Conservation (phyloP, 2,797 vertebrate genomes). For the Sciaenops ocellatus region DNA sequence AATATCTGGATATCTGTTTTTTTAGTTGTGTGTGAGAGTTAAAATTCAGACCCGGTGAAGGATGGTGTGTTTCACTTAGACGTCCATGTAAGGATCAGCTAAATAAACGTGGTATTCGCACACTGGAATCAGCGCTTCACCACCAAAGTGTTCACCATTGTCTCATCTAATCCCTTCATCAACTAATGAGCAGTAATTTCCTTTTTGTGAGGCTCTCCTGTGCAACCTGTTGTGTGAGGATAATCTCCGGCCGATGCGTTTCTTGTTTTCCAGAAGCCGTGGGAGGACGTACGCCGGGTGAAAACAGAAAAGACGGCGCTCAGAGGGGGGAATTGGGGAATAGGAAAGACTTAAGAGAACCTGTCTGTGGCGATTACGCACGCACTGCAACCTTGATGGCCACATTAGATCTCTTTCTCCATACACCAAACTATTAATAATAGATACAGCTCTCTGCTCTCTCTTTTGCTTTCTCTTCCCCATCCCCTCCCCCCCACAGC, state of each 20-base stretch:
- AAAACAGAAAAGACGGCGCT: constrained; percentile 6
- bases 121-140: background rate
- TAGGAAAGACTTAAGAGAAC: constrained; percentile 65
- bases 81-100: constrained; percentile 5
- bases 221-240: constrained; percentile 54
- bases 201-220: constrained; percentile 17
- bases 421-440: constrained; percentile 87
- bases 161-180: constrained; percentile 49
- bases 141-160: constrained; percentile 14
- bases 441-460: constrained; percentile 77
- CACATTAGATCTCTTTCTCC: constrained; percentile 87
- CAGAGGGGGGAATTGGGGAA: constrained; percentile 23
- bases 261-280: constrained; percentile 35
- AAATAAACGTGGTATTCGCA: background rate
- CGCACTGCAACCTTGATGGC: constrained; percentile 77
- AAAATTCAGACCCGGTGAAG: background rate
- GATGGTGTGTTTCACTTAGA: background rate
- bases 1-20: constrained; percentile 11
- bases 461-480: constrained; percentile 74
- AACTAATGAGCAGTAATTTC: constrained; percentile 43
- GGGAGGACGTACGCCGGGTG: constrained; percentile 2
- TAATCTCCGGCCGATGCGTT: constrained; percentile 33
- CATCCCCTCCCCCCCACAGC: constrained; percentile 50
- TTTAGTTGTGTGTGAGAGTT: background rate
- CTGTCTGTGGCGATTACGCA: constrained; percentile 76